These are phyloP conservation scores for Philereme transversata DNA, from an alignment of 2,888 invertebrate species.

Conservation along the genomic window DNA sequence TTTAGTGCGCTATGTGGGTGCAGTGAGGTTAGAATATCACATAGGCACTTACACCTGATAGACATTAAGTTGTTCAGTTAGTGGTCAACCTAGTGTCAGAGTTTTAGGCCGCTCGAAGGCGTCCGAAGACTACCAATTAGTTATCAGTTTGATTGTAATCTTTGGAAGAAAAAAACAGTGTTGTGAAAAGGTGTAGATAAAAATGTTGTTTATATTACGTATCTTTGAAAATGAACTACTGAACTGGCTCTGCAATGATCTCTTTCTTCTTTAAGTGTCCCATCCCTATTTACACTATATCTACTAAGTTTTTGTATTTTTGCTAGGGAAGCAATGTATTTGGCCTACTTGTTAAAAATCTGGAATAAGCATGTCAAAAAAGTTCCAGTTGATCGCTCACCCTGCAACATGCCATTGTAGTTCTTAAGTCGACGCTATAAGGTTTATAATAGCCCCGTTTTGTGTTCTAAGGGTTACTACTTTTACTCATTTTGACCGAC, in stretches of 20 bases:
- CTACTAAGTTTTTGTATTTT: slow-evolving; percentile 31
- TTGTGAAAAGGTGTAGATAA: no score
- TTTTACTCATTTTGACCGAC: slow-evolving; percentile 32
- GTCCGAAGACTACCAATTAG: no score
- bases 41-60: no score
- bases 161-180: no score
- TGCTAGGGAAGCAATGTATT: slow-evolving; percentile 39
- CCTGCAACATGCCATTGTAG: slow-evolving; percentile 3
- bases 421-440: slow-evolving; percentile 22
- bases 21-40: no score
- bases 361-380: slow-evolving; percentile 46
- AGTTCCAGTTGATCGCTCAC: slow-evolving; percentile 32
- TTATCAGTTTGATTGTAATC: no score
- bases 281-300: slow-evolving; percentile 3
- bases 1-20: no score
- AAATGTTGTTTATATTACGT: no score
- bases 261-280: background rate
- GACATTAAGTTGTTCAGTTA: no score
- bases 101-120: no score
- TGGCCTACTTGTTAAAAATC: slow-evolving; percentile 59
- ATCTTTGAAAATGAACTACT: background rate
- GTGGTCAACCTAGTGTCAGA: no score
- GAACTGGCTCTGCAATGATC: background rate
- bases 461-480: slow-evolving; percentile 15
- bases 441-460: slow-evolving; percentile 16